phyloP scores from a whole-genome alignment of 2,113 vertebrate species.

The Triplophysa siluroides region DNA sequence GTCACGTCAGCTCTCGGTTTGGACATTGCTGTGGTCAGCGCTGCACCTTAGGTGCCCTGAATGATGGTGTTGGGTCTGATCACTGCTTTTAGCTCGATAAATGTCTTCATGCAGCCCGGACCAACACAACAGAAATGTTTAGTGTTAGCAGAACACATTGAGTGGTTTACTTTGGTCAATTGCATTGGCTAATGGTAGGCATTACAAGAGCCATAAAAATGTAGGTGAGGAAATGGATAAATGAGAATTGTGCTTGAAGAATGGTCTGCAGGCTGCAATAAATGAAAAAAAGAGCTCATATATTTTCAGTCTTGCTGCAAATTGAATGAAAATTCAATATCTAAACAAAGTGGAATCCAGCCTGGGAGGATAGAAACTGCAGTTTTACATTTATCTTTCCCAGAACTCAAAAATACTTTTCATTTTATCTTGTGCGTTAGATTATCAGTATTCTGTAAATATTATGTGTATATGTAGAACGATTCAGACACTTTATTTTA shows the following conservation, averaged over 20 bases:
- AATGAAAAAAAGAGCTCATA: neutral
- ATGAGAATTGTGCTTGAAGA: constrained; percentile 8
- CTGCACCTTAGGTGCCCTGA: constrained; percentile 19
- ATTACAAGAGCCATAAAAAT: constrained; percentile 31
- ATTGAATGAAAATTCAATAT: constrained; percentile 18
- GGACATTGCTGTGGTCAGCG: constrained; percentile 21
- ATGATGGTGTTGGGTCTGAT: constrained; percentile 7
- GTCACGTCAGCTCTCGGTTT: neutral
- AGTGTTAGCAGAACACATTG: constrained; percentile 20
- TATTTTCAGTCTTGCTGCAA: neutral
- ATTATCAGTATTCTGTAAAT: neutral
- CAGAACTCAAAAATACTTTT: neutral
- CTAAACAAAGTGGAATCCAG: neutral
- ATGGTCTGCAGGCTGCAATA: constrained; percentile 6
- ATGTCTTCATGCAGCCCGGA: constrained; percentile 8
- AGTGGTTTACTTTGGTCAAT: constrained; percentile 11
- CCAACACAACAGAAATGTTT: constrained; percentile 17
- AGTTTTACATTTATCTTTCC: neutral
- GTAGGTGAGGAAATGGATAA: neutral
- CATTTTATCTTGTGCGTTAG: neutral
- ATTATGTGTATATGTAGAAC: too few species aligned
- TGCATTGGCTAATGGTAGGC: constrained; percentile 9
- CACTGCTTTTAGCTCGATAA: neutral
- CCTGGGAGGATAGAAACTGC: neutral
- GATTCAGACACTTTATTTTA: too few species aligned